Evolutionary conservation across 37 sponge, comb jelly and placozoan species (phyloP).

Genomic region (Beroe ovata): DNA sequence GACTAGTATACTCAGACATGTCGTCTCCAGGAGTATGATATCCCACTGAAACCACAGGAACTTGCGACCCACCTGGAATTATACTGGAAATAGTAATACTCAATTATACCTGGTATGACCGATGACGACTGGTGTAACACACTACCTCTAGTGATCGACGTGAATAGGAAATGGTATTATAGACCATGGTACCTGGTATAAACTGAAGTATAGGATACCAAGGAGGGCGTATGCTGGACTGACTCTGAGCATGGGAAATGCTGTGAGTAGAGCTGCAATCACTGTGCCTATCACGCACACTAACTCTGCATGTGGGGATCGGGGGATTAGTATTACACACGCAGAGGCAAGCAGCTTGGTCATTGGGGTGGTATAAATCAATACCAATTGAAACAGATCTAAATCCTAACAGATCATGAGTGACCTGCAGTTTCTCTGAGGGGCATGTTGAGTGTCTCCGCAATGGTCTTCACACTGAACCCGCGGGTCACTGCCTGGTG

Average conservation of each 20-base stretch:
- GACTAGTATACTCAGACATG: constrained; percentile 82
- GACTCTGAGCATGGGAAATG: constrained; percentile 44
- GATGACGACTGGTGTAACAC: too few relatives aligned
- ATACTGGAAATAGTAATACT: too few relatives aligned
- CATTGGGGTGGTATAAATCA: too few relatives aligned
- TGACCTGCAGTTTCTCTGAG: constrained; percentile 37
- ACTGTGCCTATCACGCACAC: constrained; percentile 45
- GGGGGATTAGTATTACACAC: too few relatives aligned
- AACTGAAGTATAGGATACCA: constrained; percentile 35
- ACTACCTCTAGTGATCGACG: too few relatives aligned
- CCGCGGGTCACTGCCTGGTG: constrained; percentile 37
- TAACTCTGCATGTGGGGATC: constrained; percentile 38
- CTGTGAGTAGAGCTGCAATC: constrained; percentile 29
- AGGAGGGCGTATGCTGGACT: constrained; percentile 51
- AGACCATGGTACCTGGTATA: too few relatives aligned
- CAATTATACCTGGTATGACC: too few relatives aligned
- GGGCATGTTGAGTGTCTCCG: constrained; percentile 8
- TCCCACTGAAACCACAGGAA: constrained; percentile 99
- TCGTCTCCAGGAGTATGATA: constrained; percentile 84
- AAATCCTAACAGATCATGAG: too few relatives aligned
- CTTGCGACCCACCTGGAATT: constrained; percentile 84
- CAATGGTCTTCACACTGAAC: constrained; percentile 44
- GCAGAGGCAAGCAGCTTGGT: too few relatives aligned
- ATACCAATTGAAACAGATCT: too few relatives aligned
- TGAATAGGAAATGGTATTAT: too few relatives aligned